These are phyloP conservation scores for Chaetops frenatus DNA, from an alignment of 2,113 vertebrate genomes.

Conservation along the genomic window DNA sequence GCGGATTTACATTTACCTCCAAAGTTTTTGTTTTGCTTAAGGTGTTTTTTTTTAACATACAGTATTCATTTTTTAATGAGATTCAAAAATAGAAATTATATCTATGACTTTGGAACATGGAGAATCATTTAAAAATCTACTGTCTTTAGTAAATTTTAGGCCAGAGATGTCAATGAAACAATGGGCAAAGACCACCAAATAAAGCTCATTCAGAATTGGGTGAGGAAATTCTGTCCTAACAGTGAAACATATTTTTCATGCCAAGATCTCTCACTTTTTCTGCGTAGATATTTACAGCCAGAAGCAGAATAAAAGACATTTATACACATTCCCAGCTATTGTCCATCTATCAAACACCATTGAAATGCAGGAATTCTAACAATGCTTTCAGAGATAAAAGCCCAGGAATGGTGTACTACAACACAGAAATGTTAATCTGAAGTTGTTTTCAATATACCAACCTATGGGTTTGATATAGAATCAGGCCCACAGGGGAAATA, in stretches of 20 bases:
- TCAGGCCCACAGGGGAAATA: background rate
- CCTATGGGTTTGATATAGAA: background rate
- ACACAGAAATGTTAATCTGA: background rate
- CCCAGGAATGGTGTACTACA: background rate
- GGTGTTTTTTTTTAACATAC: background rate
- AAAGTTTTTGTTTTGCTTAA: background rate
- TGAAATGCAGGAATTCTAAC: constrained; percentile 5
- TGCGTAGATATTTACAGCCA: background rate
- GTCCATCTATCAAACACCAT: background rate
- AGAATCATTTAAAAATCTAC: background rate
- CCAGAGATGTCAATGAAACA: background rate
- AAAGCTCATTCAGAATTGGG: background rate
- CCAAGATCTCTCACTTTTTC: background rate
- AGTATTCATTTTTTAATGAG: background rate
- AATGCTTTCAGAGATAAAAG: background rate
- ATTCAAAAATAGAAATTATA: background rate
- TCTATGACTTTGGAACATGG: background rate
- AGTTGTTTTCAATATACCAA: background rate
- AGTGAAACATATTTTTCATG: background rate
- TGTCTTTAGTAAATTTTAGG: background rate
- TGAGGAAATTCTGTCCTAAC: background rate
- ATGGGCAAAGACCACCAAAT: background rate
- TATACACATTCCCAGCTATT: background rate
- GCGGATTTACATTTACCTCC: background rate
- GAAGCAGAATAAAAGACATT: background rate